Percentiles rank a stretch among this genome's conserved stretches.
phyloP scores from a whole-genome alignment of 1,140 invertebrate genomes.

The Platyura marginata region DNA sequence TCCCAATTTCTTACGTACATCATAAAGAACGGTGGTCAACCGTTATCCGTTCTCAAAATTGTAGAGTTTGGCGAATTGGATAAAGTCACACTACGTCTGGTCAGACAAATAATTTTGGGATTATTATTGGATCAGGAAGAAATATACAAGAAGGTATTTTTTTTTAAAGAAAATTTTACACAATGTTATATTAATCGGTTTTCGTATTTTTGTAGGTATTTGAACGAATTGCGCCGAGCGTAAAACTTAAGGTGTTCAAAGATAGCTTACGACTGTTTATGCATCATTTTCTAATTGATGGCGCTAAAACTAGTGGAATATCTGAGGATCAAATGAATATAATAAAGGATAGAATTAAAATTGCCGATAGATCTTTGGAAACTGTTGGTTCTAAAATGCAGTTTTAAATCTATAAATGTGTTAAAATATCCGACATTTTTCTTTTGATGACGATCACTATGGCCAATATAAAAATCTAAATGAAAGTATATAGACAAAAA shows the following conservation, averaged over 20 bases:
- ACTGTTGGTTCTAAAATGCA: constrained; percentile 11
- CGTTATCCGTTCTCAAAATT: constrained; percentile 73
- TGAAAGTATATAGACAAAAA: too few species aligned
- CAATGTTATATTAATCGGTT: constrained; percentile 14
- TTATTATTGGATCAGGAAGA: constrained; percentile 35
- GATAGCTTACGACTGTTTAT: constrained; percentile 58
- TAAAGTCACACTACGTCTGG: constrained; percentile 40
- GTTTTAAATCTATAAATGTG: background rate
- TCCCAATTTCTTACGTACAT: constrained; percentile 62
- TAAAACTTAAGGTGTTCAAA: constrained; percentile 43
- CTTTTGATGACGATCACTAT: too few species aligned
- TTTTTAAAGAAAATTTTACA: background rate
- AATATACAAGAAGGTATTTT: background rate
- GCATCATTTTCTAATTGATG: constrained; percentile 49
- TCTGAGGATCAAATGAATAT: constrained; percentile 26
- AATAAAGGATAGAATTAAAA: constrained; percentile 27
- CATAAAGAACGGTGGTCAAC: constrained; percentile 57
- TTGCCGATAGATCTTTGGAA: constrained; percentile 31
- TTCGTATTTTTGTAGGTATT: constrained; percentile 33
- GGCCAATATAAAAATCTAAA: too few species aligned
- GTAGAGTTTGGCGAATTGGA: constrained; percentile 57
- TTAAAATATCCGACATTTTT: too few species aligned
- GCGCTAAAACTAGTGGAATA: constrained; percentile 25
- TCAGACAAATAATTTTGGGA: constrained; percentile 43
- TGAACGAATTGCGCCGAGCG: constrained; percentile 34